phyloP scores from a whole-genome alignment of 2,797 vertebrate genomes.

The Peromyscus eremicus region DNA sequence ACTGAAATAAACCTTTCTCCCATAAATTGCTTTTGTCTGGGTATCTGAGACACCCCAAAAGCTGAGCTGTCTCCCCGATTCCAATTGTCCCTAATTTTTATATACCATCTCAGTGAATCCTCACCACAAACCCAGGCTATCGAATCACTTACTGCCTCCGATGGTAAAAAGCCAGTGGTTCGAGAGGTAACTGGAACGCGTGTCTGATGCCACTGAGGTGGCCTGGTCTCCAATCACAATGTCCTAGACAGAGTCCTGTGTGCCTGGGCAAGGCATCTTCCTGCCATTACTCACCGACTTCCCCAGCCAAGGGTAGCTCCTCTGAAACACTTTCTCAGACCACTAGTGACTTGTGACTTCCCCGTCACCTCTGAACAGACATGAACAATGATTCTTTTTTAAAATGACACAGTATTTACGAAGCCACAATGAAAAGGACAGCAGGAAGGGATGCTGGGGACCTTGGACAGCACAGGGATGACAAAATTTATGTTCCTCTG shows the following conservation, averaged over 20 bases:
- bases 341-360: neutral
- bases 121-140: neutral
- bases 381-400: slow-evolving; percentile 42
- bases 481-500: slow-evolving; percentile 55
- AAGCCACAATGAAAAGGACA: slow-evolving; percentile 33
- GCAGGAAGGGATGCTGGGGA: slow-evolving; percentile 2
- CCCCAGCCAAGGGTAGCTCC: neutral
- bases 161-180: neutral
- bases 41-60: neutral
- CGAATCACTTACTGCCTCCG: neutral
- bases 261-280: no score
- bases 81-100: neutral
- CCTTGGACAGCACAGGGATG: neutral
- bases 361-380: neutral
- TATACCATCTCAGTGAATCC: neutral
- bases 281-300: neutral
- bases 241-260: neutral
- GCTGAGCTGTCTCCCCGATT: neutral
- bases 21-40: neutral
- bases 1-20: neutral
- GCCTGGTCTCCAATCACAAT: neutral
- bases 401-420: slow-evolving; percentile 24
- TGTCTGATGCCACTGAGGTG: neutral
- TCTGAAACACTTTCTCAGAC: neutral
- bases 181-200: neutral